These are phyloP conservation scores for Lottia scabra DNA, from an alignment of 2,888 invertebrate species.

Conservation along the genomic window DNA sequence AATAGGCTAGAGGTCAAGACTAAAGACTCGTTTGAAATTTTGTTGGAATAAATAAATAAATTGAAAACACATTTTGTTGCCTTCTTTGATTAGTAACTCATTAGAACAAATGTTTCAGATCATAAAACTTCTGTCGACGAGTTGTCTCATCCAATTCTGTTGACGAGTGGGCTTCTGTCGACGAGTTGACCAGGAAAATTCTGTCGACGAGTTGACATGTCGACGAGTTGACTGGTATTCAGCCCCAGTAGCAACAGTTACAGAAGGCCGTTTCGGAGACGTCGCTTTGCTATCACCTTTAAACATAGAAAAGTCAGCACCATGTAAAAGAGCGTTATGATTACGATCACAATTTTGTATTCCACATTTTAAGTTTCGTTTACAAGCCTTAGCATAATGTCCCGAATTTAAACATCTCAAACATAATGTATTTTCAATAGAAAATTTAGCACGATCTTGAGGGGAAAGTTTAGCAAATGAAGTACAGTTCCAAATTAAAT, in stretches of 20 bases:
- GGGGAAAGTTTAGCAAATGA: not conserved
- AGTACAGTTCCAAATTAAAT: not conserved
- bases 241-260: not conserved
- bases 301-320: not conserved
- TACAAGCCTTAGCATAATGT: not conserved
- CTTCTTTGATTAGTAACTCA: too few relatives aligned
- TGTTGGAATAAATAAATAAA: too few relatives aligned
- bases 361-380: not conserved
- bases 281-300: not conserved
- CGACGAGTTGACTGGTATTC: too few relatives aligned
- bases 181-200: too few relatives aligned
- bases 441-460: not conserved
- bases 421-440: not conserved
- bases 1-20: too few relatives aligned
- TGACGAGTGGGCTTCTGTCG: too few relatives aligned
- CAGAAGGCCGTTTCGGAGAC: not conserved
- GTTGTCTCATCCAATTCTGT: too few relatives aligned
- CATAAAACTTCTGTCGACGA: too few relatives aligned
- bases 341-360: not conserved
- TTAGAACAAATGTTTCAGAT: too few relatives aligned
- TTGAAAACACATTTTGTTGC: too few relatives aligned
- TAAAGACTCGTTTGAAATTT: too few relatives aligned
- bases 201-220: too few relatives aligned
- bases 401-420: not conserved
- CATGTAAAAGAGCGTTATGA: not conserved